phyloP scores from a whole-genome alignment of 2,888 invertebrate species.

The Alcis repandata region DNA sequence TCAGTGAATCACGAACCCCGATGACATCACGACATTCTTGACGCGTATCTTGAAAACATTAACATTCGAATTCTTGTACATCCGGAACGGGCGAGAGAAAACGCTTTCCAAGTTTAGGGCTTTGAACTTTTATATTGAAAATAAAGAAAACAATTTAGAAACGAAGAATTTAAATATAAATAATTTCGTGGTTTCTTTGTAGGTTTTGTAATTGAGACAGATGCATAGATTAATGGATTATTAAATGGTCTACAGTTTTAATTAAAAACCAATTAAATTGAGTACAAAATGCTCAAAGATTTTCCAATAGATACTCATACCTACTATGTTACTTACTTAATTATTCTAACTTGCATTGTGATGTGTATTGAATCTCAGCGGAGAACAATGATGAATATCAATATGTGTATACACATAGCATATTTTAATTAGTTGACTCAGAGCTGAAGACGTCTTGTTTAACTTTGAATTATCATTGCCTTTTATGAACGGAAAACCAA shows the following conservation, averaged over 20 bases:
- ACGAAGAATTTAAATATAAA: no score
- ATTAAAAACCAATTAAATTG: no score
- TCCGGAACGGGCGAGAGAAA: slow-evolving; percentile 45
- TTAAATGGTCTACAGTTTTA: no score
- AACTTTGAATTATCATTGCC: slow-evolving; percentile 22
- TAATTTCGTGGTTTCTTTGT: no score
- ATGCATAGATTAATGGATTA: no score
- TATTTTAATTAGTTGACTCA: slow-evolving; percentile 14
- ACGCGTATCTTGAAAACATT: slow-evolving; percentile 34
- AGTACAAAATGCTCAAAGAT: no score
- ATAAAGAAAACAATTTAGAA: not conserved
- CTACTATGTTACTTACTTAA: no score
- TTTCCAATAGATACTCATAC: no score
- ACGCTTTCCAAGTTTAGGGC: slow-evolving; percentile 38
- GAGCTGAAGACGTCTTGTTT: slow-evolving; percentile 18
- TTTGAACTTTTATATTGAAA: slow-evolving; percentile 35
- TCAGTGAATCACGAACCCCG: slow-evolving; percentile 43
- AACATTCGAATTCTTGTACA: slow-evolving; percentile 48
- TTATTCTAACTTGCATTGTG: no score
- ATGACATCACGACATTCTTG: slow-evolving; percentile 48
- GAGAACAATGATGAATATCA: not conserved
- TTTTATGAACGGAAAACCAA: slow-evolving; percentile 28
- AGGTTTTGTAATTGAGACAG: no score
- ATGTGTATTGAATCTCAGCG: not conserved
- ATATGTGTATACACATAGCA: not conserved